Evolutionary conservation across 35 echinoderm and acorn worm species (phyloP), one percentile per base, ranked within the genome.

Genomic region (Anneissia japonica): DNA sequence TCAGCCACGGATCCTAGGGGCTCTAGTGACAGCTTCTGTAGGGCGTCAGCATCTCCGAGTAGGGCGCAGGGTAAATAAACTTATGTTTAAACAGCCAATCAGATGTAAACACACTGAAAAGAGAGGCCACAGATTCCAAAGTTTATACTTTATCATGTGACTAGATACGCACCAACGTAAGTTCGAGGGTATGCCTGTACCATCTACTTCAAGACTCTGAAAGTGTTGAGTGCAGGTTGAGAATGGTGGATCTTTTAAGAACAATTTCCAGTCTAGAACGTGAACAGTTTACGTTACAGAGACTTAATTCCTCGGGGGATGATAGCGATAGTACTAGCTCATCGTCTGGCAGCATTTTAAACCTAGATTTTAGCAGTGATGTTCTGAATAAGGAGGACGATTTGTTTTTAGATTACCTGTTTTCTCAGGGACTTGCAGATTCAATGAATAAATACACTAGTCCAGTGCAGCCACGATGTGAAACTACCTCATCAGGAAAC

Each of bases 231-330:
- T n/a, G n/a, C n/a, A n/a, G n/a, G 40, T 64, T 23, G 6, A 81
- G 40, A 3, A 98, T 98, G 95, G 90, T 93, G 35, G 95, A 98
- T 75, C 77, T 88, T n/a, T 94, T 89, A 55, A 82, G 92, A 13
- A 98, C 95, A 74, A 90, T 83, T 46, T 98, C 92, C 83, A 90
- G 88, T 64, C 76, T 98, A 34, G 91, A 98, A 84, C 85, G 95
- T 38, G 95, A 98, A 87, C 87, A 85, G 55, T 89, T 88, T 91
- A 97, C 88, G 26, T 46, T 93, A 34, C 91, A 97, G 82, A 45
- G 95, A 72, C 84, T 98, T 23, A 98, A 91, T 79, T 94, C 95
- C 0, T 73, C 89, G 26, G 92, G 91, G 30, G 90, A 89, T 6
- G 85, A 81, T 39, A 79, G 85, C 80, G 92, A 84, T 28, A 79